phyloP scores from a whole-genome alignment of 2,888 invertebrate species.

The Dichetophora obliterata region DNA sequence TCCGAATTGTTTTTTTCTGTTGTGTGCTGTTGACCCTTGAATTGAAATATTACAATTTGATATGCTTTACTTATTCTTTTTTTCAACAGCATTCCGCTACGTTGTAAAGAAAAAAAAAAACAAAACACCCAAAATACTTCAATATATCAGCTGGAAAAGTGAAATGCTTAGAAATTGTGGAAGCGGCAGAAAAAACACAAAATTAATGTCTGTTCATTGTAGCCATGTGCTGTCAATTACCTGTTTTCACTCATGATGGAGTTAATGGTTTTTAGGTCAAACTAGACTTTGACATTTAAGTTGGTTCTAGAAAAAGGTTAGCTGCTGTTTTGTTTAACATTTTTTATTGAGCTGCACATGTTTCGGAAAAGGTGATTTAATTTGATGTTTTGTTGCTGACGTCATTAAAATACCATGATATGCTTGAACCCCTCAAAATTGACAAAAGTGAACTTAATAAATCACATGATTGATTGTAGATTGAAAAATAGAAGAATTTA shows the following conservation, averaged over 20 bases:
- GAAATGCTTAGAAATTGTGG: background rate
- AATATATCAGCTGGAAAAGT: conserved; percentile 1
- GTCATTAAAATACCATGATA: too few species aligned
- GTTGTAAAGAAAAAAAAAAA: background rate
- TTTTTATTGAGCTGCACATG: background rate
- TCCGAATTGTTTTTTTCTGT: background rate
- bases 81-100: too few species aligned
- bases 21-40: too few species aligned
- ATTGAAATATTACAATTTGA: too few species aligned
- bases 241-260: background rate
- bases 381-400: background rate
- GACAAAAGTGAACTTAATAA: too few species aligned
- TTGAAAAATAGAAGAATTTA: too few species aligned
- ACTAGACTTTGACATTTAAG: background rate
- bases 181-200: background rate
- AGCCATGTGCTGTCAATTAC: conserved; percentile 23
- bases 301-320: background rate
- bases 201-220: conserved; percentile 22
- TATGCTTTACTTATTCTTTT: too few species aligned
- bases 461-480: too few species aligned
- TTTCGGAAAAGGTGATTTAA: background rate
- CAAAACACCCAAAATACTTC: background rate
- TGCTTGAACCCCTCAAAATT: too few species aligned
- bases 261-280: conserved; percentile 3
- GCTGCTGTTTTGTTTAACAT: background rate